phyloP scores from a whole-genome alignment of 2,888 invertebrate species.

The Argynnis bischoffii region DNA sequence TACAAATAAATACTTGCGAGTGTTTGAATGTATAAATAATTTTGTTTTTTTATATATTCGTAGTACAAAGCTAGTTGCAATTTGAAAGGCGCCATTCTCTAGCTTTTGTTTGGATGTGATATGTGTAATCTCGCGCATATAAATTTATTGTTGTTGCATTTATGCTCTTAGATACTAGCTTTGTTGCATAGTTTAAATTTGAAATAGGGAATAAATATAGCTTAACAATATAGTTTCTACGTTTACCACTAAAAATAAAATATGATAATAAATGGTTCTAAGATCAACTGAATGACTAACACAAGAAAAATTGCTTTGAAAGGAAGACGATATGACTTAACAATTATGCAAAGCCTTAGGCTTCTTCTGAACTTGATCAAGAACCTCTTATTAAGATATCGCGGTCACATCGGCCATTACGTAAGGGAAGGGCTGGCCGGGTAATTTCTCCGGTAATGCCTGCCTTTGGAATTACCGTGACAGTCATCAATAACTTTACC shows the following conservation, averaged over 20 bases:
- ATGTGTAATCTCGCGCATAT: constrained; percentile 17
- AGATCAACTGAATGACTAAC: neutral
- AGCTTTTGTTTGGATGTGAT: constrained; percentile 18
- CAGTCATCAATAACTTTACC: constrained; percentile 72
- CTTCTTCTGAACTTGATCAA: constrained; percentile 66
- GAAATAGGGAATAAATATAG: neutral
- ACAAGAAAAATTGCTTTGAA: constrained; percentile 7
- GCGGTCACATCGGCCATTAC: constrained; percentile 73
- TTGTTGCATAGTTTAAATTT: neutral
- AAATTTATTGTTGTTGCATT: constrained; percentile 17
- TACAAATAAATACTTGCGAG: constrained; percentile 36
- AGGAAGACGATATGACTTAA: constrained; percentile 52
- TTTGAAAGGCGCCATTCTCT: constrained; percentile 23
- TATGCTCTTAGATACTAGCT: neutral
- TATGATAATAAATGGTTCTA: neutral
- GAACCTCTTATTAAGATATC: constrained; percentile 79
- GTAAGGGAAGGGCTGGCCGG: constrained; percentile 53
- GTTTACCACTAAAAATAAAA: neutral
- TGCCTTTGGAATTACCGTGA: constrained; percentile 62
- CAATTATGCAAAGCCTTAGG: constrained; percentile 71
- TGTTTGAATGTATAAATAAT: constrained; percentile 39
- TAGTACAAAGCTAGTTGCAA: constrained; percentile 24
- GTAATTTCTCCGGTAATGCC: constrained; percentile 63
- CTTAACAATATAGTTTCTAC: no score
- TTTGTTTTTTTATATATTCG: constrained; percentile 27